Conservation (phyloP, 2,113 vertebrate genomes). For the Cygnus buccinator region DNA sequence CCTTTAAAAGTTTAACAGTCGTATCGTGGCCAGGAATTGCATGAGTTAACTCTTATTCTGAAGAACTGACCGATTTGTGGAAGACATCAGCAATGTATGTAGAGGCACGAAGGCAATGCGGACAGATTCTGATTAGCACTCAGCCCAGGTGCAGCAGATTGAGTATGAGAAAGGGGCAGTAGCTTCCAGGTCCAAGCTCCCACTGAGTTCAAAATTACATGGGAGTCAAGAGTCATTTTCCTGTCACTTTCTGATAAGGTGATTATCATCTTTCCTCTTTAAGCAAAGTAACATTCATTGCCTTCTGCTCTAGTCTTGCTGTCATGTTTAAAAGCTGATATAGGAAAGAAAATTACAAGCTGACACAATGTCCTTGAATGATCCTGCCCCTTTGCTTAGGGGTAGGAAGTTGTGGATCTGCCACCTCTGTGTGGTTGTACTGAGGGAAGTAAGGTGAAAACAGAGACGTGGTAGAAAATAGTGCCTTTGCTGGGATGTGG, state of each 20-base stretch:
- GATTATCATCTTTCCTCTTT: slow-evolving; percentile 27
- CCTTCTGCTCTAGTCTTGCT: neutral
- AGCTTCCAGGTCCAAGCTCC: neutral
- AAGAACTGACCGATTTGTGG: neutral
- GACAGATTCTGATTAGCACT: neutral
- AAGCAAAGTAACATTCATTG: neutral
- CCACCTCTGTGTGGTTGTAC: neutral
- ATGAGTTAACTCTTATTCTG: neutral
- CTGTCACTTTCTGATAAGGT: slow-evolving; percentile 30
- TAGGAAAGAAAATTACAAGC: neutral
- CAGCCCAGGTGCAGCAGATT: neutral
- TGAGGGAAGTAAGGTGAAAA: neutral
- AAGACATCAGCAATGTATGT: neutral
- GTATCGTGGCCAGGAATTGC: neutral
- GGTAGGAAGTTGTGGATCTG: neutral
- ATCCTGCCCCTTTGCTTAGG: neutral
- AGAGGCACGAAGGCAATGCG: neutral
- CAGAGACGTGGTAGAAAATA: neutral
- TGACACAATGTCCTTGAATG: neutral
- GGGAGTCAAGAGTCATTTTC: neutral
- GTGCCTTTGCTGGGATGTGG: neutral
- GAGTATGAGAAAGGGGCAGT: neutral
- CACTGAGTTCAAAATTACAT: neutral
- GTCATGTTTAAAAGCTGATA: neutral
- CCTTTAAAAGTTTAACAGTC: neutral